Percentiles rank a stretch among this genome's conserved stretches.
Conservation (phyloP, 2,113 vertebrate species). For the Phylloscopus whistleri region DNA sequence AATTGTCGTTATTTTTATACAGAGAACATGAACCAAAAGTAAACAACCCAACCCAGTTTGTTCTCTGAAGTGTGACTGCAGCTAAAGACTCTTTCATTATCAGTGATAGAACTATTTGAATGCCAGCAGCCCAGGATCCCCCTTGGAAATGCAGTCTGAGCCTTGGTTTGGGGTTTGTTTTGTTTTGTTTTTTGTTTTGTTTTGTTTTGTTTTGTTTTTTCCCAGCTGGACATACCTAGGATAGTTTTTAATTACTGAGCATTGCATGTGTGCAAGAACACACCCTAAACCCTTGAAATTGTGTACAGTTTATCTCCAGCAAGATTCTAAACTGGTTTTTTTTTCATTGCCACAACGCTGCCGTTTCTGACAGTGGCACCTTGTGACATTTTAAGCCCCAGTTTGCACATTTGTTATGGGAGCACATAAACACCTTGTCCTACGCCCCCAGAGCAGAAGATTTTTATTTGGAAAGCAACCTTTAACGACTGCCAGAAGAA, state of each 20-base stretch:
- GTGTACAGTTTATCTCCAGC: fast-evolving
- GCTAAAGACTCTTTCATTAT: neutral
- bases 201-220: neutral
- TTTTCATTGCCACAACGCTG: neutral
- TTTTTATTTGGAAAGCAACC: neutral
- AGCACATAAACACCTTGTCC: neutral
- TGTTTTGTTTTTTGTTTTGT: no score
- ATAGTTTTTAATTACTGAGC: neutral
- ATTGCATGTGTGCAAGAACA: neutral
- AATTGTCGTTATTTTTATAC: neutral
- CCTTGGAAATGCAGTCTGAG: neutral
- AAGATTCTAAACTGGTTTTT: neutral
- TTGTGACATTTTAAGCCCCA: neutral
- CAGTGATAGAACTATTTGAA: fast-evolving
- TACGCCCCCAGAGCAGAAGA: fast-evolving
- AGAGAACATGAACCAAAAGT: neutral
- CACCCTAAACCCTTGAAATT: neutral
- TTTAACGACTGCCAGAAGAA: neutral
- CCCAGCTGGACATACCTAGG: neutral
- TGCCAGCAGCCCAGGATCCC: neutral
- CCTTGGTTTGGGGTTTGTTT: neutral
- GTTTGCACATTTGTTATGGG: neutral
- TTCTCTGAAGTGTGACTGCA: neutral
- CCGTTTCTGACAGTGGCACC: neutral
- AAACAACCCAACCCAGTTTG: neutral